Conservation (phyloP, 2,888 invertebrate genomes). For the Chromoteleia sp. region DNA sequence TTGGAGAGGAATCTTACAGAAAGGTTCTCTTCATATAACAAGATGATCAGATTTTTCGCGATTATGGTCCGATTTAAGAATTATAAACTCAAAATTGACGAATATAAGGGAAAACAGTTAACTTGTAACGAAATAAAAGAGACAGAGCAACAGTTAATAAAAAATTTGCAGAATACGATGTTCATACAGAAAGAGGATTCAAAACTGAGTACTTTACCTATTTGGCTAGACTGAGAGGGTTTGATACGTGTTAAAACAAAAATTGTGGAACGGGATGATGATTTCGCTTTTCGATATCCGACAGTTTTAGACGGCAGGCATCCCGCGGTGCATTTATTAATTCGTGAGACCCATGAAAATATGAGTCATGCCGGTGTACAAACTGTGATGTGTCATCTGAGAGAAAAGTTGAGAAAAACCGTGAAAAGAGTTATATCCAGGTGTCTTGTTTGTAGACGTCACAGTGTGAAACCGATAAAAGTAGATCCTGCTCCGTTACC, state of each 20-base stretch:
- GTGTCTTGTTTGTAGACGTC: constrained; percentile 68
- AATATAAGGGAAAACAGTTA: constrained; percentile 22
- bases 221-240: constrained; percentile 16
- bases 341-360: constrained; percentile 68
- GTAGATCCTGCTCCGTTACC: constrained; percentile 74
- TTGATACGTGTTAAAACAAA: constrained; percentile 48
- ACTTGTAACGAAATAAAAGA: constrained; percentile 37
- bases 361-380: constrained; percentile 68
- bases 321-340: constrained; percentile 69
- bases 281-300: constrained; percentile 71
- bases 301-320: constrained; percentile 73
- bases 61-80: constrained; percentile 51
- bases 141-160: constrained; percentile 31
- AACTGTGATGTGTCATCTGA: constrained; percentile 61
- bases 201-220: constrained; percentile 30
- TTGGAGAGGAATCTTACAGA: background rate
- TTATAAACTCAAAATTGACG: constrained; percentile 29
- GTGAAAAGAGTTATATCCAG: constrained; percentile 42
- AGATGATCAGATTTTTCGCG: constrained; percentile 47
- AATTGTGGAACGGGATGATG: constrained; percentile 73
- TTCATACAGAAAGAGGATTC: constrained; percentile 30
- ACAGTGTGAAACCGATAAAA: constrained; percentile 68
- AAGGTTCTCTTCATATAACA: constrained; percentile 36
- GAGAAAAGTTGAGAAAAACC: constrained; percentile 65
- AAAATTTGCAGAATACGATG: constrained; percentile 42